These are phyloP conservation scores for Alitta virens DNA, from an alignment of 2,888 invertebrate species.

Conservation along the genomic window DNA sequence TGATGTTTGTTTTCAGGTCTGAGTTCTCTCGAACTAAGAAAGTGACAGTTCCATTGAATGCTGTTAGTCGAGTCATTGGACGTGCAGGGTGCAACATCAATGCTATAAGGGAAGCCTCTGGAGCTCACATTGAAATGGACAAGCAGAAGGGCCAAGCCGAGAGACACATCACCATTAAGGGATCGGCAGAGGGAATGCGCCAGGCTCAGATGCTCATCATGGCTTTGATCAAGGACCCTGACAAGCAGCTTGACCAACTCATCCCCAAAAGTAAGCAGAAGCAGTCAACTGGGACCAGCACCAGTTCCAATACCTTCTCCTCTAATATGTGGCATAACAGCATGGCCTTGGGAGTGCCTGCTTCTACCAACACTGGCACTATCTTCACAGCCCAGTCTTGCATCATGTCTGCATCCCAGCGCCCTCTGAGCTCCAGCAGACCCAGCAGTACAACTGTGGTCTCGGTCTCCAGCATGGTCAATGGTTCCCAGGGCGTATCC, in stretches of 20 bases:
- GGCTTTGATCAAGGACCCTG: constrained; percentile 91
- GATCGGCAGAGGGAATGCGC: constrained; percentile 85
- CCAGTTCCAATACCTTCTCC: constrained; percentile 14
- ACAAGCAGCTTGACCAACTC: constrained; percentile 59
- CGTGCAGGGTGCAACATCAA: constrained; percentile 97
- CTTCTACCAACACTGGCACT: constrained; percentile 1
- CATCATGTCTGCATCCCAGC: constrained; percentile 4
- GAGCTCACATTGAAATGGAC: constrained; percentile 97
- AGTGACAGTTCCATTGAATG: constrained; percentile 89
- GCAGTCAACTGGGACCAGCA: background rate
- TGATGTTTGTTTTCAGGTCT: constrained; percentile 7
- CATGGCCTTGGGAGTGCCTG: constrained; percentile 21
- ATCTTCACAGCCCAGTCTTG: background rate
- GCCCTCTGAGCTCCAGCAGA: background rate
- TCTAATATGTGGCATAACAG: constrained; percentile 29
- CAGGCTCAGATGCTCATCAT: constrained; percentile 89
- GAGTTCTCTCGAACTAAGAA: constrained; percentile 66
- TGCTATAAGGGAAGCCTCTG: constrained; percentile 92
- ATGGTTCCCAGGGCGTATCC: background rate
- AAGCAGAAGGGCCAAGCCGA: constrained; percentile 68
- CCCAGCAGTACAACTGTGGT: background rate
- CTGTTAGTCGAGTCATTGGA: constrained; percentile 95
- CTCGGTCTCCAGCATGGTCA: background rate
- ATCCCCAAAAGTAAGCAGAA: constrained; percentile 19
- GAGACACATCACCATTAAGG: constrained; percentile 93